Base-by-base conservation (phyloP, 2,888 invertebrate species). In the Branchellion lobata region DNA sequence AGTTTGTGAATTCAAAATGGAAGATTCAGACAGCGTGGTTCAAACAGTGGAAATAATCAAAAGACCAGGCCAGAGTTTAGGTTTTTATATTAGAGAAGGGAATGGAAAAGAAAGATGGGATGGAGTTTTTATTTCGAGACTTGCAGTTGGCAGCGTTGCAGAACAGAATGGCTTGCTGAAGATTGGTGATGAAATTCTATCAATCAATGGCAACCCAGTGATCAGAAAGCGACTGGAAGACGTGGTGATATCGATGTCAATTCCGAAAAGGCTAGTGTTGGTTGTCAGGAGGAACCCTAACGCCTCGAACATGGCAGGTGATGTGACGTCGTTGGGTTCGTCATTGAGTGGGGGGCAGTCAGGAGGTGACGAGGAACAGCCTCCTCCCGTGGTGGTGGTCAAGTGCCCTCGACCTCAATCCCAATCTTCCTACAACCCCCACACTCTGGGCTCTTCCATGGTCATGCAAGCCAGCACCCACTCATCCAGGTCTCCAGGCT, bases 221-320 rank as follows among this genome's bases (percentile, higher is more conserved):
- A 93, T 95, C 82, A 92, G 94, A 85, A 98, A 98, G 96, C 94
- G 95, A 83, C 90, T 99, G 85, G 99, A 99, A 88, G 99, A 99
- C 88, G 99, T 99, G 82, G 99, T 99, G 84, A 95, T 99, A 86
- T 95, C 98, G 85, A 97, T 99, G 95, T 96, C 96, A 86, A 99
- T 99, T 89, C 98, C 99, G 3, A 91, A 96, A 86, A 91, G 98
- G 84, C 90, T 99, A 86, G 92, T 98, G 82, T 91, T 99, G 83
- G 95, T 95, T 84, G 96, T 96, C 83, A 91, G 86, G 77, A 86
- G 86, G 53, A 84, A 84, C 36, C 77, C 77, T 1, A 77, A 77
- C 53, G 77, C 77, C 1, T 61, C 34, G 31, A 36, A n/a, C 31
- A 61, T 65, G 3, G 34, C 33, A 14, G 77, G 77, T 2, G 77